Evolutionary conservation across 2,797 vertebrate genomes (phyloP), one percentile per base, ranked within the genome.

Genomic region (Arremon aurantiirostris): DNA sequence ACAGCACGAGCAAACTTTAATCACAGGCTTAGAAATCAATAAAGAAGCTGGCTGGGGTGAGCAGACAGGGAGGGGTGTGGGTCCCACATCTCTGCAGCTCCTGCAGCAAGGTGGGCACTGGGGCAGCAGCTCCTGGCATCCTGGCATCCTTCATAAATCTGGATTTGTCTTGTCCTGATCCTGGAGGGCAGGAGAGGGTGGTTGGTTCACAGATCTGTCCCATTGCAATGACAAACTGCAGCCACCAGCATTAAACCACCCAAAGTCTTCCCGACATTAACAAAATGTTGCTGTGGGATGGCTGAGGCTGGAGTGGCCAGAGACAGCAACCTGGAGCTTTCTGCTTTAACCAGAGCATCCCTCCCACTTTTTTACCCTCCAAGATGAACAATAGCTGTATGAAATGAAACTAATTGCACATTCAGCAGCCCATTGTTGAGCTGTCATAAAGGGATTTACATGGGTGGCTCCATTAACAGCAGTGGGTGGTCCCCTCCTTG

Each of bases 1-100:
- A 76, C 65, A 81, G 91, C 85, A 34, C 3, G 49, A 90, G 55
- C 44, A 53, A 92, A 88, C 89, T 92, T 91, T 79, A 94, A 91
- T 92, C 87, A 91, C 87, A 84, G 65, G 63, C 82, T 81, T 5
- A 57, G 82, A 94, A 91, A 95, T 92, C 84, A 55, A 72, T 93
- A 69, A 27, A 30, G 70, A n/a, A 49, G 61, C 61, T 81, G 65
- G 49, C 57, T 64, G 73, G 23, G 32, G 26, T 2, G 3, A 68
- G 66, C 57, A 53, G 44, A 19, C 1, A 13, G 49, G 8, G 4
- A 63, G 26, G 22, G 39, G 5, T 30, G 68, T 14, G 46, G 23
- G 24, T 72, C 14, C 47, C 3, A 0, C 19, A 27, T 28, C 24
- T 65, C 55, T 41, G 50, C 53, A 20, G 49, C 3, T 6, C 61